Evolutionary conservation across 2,797 vertebrate genomes (phyloP).

Genomic region (Crocodylus rhombifer): DNA sequence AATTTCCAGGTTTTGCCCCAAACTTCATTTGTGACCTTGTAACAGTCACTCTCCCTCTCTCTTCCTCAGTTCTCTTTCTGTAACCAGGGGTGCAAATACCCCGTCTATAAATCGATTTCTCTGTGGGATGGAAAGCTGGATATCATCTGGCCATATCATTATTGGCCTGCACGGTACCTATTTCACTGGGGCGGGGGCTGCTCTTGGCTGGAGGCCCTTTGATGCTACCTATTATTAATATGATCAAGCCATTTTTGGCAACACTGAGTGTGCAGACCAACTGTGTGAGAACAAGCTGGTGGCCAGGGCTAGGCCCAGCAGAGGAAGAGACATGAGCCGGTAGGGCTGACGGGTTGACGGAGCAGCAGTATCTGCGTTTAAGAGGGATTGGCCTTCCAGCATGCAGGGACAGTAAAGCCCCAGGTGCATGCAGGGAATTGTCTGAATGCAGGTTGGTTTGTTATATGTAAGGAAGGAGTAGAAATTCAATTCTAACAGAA

Average conservation of each 20-base stretch:
- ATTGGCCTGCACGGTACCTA: neutral
- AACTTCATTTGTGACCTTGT: neutral
- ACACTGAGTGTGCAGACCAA: neutral
- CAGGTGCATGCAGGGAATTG: too few species aligned
- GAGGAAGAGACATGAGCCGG: neutral
- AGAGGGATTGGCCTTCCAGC: neutral
- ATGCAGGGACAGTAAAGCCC: neutral
- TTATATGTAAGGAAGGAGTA: neutral
- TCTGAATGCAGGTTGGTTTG: neutral
- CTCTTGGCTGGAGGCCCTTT: neutral
- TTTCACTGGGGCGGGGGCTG: neutral
- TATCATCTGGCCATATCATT: neutral
- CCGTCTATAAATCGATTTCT: neutral
- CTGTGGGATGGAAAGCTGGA: neutral
- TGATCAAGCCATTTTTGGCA: neutral
- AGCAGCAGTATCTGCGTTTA: too few species aligned
- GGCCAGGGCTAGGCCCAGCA: neutral
- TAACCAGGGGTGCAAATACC: neutral
- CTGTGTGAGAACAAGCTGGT: neutral
- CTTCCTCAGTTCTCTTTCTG: neutral
- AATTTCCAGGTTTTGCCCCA: neutral
- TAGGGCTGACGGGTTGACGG: too few species aligned
- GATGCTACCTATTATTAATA: neutral
- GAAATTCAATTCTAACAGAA: neutral
- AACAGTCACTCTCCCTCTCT: neutral